Base-by-base conservation (phyloP, 2,113 vertebrate genomes). In the Octodon degus region DNA sequence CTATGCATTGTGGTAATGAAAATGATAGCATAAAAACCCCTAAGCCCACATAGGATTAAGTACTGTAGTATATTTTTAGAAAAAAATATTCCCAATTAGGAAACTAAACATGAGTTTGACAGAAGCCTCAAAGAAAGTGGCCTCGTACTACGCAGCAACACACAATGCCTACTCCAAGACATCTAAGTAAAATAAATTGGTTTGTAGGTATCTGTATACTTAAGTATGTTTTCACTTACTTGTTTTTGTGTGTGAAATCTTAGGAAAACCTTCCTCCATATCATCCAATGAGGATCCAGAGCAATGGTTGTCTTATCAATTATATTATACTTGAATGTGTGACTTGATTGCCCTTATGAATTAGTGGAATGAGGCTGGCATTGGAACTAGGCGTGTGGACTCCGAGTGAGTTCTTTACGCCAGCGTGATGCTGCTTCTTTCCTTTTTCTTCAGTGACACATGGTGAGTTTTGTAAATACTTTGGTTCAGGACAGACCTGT, bases 381-480 rank as follows among this genome's bases (percentile, higher is more conserved):
- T 19, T 62, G 34, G 40, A 76, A 58, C 2, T 3, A 3, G 12
- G 70, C 62, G 27, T 60, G 50, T 77, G 25, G 60, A 82, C 83
- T 91, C 20, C 30, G 70, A 20, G 24, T 60, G 47, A 84, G 22
- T 62, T 34, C 2, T 92, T 90, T 81, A 91, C 19, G 76, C 0
- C 70, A 68, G 60, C 4, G 53, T 30, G 20, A 76, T 30, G 10
- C 30, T 90, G 10, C 30, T 90, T 88, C 65, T 32, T 63, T 62
- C 63, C 40, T 58, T 17, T 37, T 88, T 76, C 22, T 9, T 81
- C 68, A 68, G 13, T 80, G 43, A 92, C 2, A 11, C 50, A 50
- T 50, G 13, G 55, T 58, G 25, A 58, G 81, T 86, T 82, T 90
- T 86, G 72, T 11, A 89, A 62, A 77, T 93, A 72, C 91, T 86